These are phyloP conservation scores for Arizona elegans DNA, from an alignment of 2,113 vertebrate species.

Conservation along the genomic window DNA sequence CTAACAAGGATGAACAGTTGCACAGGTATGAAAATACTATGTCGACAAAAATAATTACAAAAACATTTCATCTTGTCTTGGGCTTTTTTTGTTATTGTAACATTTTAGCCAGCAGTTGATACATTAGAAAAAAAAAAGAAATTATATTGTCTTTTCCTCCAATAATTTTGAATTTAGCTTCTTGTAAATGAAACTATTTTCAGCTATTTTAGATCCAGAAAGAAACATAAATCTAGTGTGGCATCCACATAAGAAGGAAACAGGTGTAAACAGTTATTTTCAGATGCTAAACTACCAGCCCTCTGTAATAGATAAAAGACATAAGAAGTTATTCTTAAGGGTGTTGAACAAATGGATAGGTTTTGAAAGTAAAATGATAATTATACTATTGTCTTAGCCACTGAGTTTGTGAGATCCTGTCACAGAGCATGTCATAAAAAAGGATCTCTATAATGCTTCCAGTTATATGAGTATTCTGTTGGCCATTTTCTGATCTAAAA, in stretches of 20 bases:
- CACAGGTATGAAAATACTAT: conserved; percentile 82
- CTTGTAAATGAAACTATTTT: neutral
- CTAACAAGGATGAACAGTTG: conserved; percentile 97
- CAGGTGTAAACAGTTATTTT: neutral
- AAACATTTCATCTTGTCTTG: neutral
- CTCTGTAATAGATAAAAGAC: neutral
- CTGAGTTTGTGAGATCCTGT: neutral
- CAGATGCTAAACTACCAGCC: neutral
- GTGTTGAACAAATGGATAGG: neutral
- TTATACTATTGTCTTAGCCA: neutral
- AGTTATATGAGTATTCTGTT: neutral
- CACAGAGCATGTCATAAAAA: neutral
- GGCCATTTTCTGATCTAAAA: neutral
- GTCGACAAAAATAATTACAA: neutral
- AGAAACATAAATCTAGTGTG: neutral
- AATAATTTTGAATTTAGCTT: neutral
- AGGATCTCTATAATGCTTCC: neutral
- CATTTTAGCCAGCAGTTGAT: neutral
- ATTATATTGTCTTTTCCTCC: neutral
- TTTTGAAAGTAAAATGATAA: neutral
- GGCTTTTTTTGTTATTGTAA: neutral
- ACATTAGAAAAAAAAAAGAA: conserved; percentile 1
- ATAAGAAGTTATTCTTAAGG: neutral
- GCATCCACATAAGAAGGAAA: neutral
- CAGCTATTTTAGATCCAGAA: neutral